phyloP scores from a whole-genome alignment of 2,113 vertebrate species.

The Helogale parvula region DNA sequence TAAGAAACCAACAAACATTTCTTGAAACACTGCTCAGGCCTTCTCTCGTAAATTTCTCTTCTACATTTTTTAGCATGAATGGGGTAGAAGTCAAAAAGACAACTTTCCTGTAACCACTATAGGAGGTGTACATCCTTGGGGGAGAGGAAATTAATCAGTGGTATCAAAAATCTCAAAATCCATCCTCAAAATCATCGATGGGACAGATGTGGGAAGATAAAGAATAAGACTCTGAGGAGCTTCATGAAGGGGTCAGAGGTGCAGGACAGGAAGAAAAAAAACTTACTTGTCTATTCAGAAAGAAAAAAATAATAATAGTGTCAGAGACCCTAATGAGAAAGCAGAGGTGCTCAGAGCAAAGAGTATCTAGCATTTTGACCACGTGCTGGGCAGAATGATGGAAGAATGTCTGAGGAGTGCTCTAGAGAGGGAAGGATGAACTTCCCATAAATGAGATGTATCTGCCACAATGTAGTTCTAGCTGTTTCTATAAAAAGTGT shows the following conservation, averaged over 20 bases:
- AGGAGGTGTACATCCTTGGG: neutral
- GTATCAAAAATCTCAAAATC: slow-evolving; percentile 19
- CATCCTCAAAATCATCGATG: neutral
- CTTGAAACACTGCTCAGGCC: neutral
- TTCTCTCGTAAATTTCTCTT: neutral
- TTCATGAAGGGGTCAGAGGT: neutral
- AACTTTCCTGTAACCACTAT: neutral
- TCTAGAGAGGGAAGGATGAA: neutral
- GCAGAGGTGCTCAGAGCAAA: neutral
- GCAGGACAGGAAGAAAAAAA: neutral
- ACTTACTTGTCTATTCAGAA: neutral
- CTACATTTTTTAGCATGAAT: neutral
- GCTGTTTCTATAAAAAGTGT: slow-evolving; percentile 39
- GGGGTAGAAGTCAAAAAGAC: neutral
- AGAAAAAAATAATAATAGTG: neutral
- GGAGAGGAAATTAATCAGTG: neutral
- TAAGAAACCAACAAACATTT: neutral
- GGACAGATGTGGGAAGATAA: neutral
- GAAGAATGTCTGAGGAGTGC: neutral
- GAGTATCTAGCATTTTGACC: neutral
- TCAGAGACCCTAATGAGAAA: neutral
- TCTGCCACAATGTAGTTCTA: neutral
- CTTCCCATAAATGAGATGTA: neutral
- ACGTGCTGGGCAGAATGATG: neutral
- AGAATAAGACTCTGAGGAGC: neutral